A percentile compares a stretch with the other conserved stretches of the same genome.
These are phyloP conservation scores for Acropternis orthonyx DNA, from an alignment of 2,797 vertebrate species.

Conservation along the genomic window DNA sequence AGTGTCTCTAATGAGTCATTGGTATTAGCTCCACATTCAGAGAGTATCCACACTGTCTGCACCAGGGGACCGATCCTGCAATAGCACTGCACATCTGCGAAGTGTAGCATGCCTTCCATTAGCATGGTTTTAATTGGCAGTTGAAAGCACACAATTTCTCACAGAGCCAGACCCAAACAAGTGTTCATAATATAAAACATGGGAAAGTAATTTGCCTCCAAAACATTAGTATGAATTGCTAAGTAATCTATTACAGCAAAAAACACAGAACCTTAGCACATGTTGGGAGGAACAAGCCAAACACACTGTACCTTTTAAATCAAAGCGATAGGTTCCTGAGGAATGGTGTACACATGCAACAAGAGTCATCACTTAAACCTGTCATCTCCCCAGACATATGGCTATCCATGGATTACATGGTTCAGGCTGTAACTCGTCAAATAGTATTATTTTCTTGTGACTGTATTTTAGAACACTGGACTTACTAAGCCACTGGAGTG, in stretches of 20 bases:
- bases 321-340: neutral
- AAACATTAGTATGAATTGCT: neutral
- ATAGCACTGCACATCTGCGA: neutral
- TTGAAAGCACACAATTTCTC: neutral
- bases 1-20: neutral
- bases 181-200: conserved; percentile 44
- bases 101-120: neutral
- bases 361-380: conserved; percentile 24
- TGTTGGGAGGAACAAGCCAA: conserved; percentile 14
- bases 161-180: conserved; percentile 12
- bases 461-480: neutral
- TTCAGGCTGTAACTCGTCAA: conserved; percentile 16
- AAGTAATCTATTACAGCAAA: conserved; percentile 13
- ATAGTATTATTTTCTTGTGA: neutral
- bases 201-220: conserved; percentile 39
- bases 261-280: neutral
- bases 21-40: neutral
- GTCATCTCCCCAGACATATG: conserved; percentile 32
- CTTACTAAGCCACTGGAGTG: conserved; percentile 15
- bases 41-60: neutral
- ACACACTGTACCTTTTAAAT: neutral
- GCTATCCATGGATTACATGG: neutral
- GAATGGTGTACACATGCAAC: neutral
- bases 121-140: conserved; percentile 3
- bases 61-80: neutral